Base-by-base conservation (phyloP, 1,140 invertebrate genomes). In the Drosophila gunungcola region DNA sequence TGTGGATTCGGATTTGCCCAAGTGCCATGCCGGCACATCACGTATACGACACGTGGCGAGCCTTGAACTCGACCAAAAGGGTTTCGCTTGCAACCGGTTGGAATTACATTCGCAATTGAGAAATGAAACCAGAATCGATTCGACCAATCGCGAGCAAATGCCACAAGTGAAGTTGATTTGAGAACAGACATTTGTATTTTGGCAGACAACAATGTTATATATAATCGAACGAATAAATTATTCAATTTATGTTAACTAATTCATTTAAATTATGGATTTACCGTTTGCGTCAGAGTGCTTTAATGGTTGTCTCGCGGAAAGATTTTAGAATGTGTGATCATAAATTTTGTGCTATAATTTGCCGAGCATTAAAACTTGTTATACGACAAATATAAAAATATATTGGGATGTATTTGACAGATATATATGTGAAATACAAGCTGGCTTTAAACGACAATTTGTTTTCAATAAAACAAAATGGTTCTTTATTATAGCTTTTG, bases 11-110 rank as follows among this genome's bases (percentile, higher is more conserved):
- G 54, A 78, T 79, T 80, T 75, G 49, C 55, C 57, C 72, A 61
- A 76, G 63, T 39, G 69, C 62, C 68, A 65, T 39, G 69, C 62
- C 73, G 70, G 70, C 82, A 86, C 55, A 88, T 83, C 76, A 88
- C 75, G 79, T 86, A 77, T 82, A 88, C 83, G 79, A 55, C 83
- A 86, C 83, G 83, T 88, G 83, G 79, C 84, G 78, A 82, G 82
- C 82, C 82, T 85, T 86, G 82, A 85, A 88, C 82, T 85, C 83
- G 25, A 58, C 72, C 64, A 70, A 70, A 65, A 75, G 73, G 60
- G 72, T 53, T 75, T 75, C 52, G 29, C 60, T 16, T 11, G 16
- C 16, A 72, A 72, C 68, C 65, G 68, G 68, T 70, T 70, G 52
- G 36, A 7, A 3, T 57, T 69, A 29, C 67, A 56, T 9, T 69